A percentile compares a stretch with the other conserved stretches of the same genome.
Conservation (phyloP, 92 coral and sea anemone species). For the Porites divaricata region DNA sequence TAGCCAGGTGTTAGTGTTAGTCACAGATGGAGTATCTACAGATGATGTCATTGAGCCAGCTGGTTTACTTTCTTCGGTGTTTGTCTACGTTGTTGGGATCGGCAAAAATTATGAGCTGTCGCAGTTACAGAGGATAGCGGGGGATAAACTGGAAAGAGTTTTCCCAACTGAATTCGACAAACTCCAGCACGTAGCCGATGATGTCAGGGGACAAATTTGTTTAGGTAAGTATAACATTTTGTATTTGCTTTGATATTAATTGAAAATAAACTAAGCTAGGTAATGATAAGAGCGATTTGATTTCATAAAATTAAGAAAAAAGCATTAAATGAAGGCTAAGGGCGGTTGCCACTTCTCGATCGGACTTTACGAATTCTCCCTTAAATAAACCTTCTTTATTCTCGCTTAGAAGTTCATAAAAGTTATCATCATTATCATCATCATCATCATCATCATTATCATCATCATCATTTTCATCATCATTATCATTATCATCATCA, state of each 20-base stretch:
- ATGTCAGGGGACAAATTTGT: slow-evolving; percentile 12
- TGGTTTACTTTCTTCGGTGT: not conserved
- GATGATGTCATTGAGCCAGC: slow-evolving; percentile 16
- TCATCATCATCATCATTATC: too few relatives aligned
- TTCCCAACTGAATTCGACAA: slow-evolving; percentile 11
- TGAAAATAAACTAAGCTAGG: not conserved
- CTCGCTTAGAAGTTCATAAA: too few relatives aligned
- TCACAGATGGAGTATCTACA: slow-evolving; percentile 31
- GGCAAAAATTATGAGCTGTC: slow-evolving; percentile 21
- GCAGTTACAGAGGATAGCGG: slow-evolving; percentile 5
- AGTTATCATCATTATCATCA: too few relatives aligned
- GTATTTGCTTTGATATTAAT: too few relatives aligned
- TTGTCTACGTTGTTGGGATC: slow-evolving; percentile 5
- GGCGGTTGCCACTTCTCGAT: too few relatives aligned
- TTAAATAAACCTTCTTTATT: too few relatives aligned
- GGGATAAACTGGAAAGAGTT: not conserved
- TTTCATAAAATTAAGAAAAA: too few relatives aligned
- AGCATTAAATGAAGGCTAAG: too few relatives aligned
- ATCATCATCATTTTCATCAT: too few relatives aligned
- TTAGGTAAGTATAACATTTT: not conserved
- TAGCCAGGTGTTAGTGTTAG: slow-evolving; percentile 13
- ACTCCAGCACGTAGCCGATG: not conserved
- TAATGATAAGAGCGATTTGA: too few relatives aligned
- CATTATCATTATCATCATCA: too few relatives aligned
- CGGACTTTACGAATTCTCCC: too few relatives aligned